Evolutionary conservation across 1,140 invertebrate species (phyloP).

Genomic region (Penaeus indicus): DNA sequence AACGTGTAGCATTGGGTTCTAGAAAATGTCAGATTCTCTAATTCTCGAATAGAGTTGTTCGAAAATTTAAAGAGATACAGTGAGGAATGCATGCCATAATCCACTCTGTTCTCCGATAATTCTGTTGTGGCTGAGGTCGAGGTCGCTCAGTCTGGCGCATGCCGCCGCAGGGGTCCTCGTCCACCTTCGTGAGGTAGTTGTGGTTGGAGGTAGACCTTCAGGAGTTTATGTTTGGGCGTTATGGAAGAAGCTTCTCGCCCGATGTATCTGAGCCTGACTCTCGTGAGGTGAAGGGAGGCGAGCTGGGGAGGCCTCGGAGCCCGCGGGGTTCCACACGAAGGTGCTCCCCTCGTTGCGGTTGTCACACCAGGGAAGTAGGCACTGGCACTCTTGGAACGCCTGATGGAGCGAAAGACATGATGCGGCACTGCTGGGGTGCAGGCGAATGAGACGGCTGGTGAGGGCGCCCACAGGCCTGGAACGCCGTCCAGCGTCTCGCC

Average conservation of each 20-base stretch:
- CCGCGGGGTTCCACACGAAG: conserved; percentile 26
- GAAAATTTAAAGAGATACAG: conserved; percentile 86
- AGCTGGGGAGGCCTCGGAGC: conserved; percentile 21
- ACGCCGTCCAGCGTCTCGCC: conserved; percentile 42
- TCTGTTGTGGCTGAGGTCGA: conserved; percentile 88
- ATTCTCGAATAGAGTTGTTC: conserved; percentile 82
- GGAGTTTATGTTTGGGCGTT: conserved; percentile 37
- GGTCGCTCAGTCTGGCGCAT: conserved; percentile 80
- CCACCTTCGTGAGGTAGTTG: conserved; percentile 32
- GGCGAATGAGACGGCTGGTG: neutral
- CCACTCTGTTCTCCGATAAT: conserved; percentile 82
- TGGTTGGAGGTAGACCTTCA: conserved; percentile 54
- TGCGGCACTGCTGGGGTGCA: conserved; percentile 21
- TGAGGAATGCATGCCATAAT: conserved; percentile 85
- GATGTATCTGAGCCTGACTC: conserved; percentile 23
- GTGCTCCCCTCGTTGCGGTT: conserved; percentile 50
- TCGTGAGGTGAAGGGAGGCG: conserved; percentile 39
- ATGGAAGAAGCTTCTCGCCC: conserved; percentile 43
- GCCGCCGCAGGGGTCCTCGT: conserved; percentile 82
- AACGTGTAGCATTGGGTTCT: conserved; percentile 78
- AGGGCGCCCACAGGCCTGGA: conserved; percentile 32
- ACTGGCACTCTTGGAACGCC: conserved; percentile 26
- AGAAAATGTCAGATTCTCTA: conserved; percentile 74
- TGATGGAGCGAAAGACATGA: conserved; percentile 36
- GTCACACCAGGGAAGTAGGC: conserved; percentile 48